These are phyloP conservation scores for Steinernema carpocapsae DNA, from an alignment of 2,888 invertebrate genomes.

Conservation along the genomic window DNA sequence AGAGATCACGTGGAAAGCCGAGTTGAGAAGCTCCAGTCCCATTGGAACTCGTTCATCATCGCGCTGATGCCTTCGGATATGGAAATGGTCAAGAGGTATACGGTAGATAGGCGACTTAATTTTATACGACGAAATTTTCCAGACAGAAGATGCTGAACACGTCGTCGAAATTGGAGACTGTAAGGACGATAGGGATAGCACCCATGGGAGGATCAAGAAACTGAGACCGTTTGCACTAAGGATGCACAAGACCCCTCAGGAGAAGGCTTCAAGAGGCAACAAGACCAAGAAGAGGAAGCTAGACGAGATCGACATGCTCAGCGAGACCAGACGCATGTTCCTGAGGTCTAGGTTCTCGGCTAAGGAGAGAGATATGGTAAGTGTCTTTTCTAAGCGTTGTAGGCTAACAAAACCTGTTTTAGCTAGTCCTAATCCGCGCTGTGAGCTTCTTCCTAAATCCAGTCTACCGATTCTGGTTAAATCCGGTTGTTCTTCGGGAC, in stretches of 20 bases:
- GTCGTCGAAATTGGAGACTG: not conserved
- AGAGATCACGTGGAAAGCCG: conserved; percentile 40
- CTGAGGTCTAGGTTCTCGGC: conserved; percentile 55
- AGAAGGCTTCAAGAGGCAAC: conserved; percentile 8
- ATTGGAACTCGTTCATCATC: conserved; percentile 56
- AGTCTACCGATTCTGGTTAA: conserved; percentile 65
- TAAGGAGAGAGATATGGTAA: conserved; percentile 59
- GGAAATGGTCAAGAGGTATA: conserved; percentile 43
- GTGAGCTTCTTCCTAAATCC: conserved; percentile 67
- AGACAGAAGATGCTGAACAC: conserved; percentile 18
- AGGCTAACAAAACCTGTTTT: not conserved
- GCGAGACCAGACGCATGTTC: conserved; percentile 51
- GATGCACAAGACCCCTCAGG: conserved; percentile 1
- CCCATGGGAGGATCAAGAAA: conserved; percentile 27
- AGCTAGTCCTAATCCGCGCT: conserved; percentile 63
- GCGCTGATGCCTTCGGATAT: conserved; percentile 54
- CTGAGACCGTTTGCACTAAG: conserved; percentile 2
- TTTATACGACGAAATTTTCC: too few species aligned
- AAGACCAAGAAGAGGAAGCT: conserved; percentile 53
- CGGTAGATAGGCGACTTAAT: too few species aligned
- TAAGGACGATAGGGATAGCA: not conserved
- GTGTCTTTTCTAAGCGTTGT: not conserved
- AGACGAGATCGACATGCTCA: conserved; percentile 56
- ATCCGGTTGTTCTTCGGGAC: conserved; percentile 64
- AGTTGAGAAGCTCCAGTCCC: conserved; percentile 50